Percentiles rank a stretch among this genome's conserved stretches.
These are phyloP conservation scores for Synodontis membranacea DNA, from an alignment of 2,113 vertebrate genomes.

Conservation along the genomic window DNA sequence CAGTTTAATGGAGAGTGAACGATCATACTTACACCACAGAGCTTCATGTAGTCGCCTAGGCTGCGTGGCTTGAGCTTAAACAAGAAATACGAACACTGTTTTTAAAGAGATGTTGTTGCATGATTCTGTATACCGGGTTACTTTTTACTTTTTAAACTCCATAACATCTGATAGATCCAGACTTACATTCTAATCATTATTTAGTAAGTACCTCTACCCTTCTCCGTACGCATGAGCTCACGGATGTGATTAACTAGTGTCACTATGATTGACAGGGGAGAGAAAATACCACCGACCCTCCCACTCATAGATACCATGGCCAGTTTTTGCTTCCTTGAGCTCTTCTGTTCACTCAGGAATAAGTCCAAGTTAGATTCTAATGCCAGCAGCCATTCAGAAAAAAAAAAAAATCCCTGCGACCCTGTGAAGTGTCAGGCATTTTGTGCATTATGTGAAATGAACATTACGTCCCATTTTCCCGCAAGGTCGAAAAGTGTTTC, in stretches of 20 bases:
- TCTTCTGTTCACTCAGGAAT: not conserved
- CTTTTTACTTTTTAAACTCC: too few relatives aligned
- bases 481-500: not conserved
- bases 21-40: not conserved
- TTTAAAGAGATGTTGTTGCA: not conserved
- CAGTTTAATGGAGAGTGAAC: not conserved
- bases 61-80: not conserved
- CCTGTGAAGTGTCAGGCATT: not conserved
- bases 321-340: not conserved
- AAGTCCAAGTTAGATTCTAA: not conserved
- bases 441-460: conserved; percentile 21
- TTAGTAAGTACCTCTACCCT: too few relatives aligned
- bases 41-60: not conserved
- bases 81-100: not conserved
- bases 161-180: not conserved
- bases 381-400: not conserved
- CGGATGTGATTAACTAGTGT: not conserved
- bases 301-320: not conserved
- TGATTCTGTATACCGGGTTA: not conserved
- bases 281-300: not conserved
- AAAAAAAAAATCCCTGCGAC: not conserved
- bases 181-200: too few relatives aligned
- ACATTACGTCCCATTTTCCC: not conserved
- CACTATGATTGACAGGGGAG: not conserved
- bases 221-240: not conserved